Evolutionary conservation across 2,888 invertebrate genomes (phyloP).

Genomic region (Amaurobius ferox): DNA sequence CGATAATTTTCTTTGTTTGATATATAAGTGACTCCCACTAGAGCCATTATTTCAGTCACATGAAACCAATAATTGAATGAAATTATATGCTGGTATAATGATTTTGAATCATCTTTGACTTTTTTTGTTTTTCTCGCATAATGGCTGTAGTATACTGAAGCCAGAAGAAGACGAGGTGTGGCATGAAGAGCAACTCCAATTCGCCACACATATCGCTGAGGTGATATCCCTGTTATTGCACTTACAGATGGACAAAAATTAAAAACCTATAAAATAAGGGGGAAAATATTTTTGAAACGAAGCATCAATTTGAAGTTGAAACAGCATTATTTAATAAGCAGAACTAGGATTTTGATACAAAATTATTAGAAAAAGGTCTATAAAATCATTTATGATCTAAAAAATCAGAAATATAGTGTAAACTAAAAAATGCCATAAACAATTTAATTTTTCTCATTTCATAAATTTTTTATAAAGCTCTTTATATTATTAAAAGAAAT

Average conservation of each 20-base stretch:
- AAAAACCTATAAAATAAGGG: constrained; percentile 90
- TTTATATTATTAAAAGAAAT: no score
- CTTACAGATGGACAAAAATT: constrained; percentile 96
- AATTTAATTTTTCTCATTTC: no score
- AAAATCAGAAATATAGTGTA: no score
- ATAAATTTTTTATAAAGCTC: no score
- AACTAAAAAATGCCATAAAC: no score
- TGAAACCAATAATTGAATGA: constrained; percentile 85
- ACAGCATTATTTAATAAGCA: not conserved
- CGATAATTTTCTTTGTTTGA: constrained; percentile 97
- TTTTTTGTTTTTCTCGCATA: constrained; percentile 82
- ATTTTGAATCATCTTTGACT: constrained; percentile 76
- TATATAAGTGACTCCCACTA: constrained; percentile 95
- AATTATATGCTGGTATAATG: constrained; percentile 78
- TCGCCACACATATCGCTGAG: constrained; percentile 94
- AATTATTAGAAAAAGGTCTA: no score
- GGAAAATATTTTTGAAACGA: constrained; percentile 52
- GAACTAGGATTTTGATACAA: no score
- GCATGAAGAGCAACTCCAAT: constrained; percentile 93
- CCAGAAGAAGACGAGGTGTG: constrained; percentile 92
- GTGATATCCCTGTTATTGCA: constrained; percentile 95
- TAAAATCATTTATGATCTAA: no score
- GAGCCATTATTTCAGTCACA: constrained; percentile 87
- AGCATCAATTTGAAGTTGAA: not conserved
- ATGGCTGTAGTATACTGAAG: constrained; percentile 90